phyloP scores from a whole-genome alignment of 2,113 vertebrate genomes.

The Triplophysa dalaica region DNA sequence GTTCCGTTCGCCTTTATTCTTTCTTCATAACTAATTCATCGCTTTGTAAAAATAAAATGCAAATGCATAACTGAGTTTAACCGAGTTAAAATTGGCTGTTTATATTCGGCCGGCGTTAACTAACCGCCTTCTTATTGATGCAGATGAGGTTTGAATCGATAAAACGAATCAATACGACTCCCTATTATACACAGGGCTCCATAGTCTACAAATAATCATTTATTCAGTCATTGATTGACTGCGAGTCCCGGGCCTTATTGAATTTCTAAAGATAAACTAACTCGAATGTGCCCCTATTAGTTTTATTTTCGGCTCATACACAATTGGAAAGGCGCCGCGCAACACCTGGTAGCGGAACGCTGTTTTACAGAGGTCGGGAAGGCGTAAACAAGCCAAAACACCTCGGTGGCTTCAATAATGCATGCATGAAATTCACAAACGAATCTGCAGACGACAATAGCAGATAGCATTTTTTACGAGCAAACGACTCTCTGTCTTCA shows the following conservation, averaged over 20 bases:
- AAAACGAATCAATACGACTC: slow-evolving; percentile 65
- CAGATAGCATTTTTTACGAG: slow-evolving; percentile 64
- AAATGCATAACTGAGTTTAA: background rate
- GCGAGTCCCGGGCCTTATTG: slow-evolving; percentile 54
- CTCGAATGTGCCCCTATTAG: slow-evolving; percentile 4
- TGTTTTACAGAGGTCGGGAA: slow-evolving; percentile 8
- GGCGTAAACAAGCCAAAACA: slow-evolving; percentile 37
- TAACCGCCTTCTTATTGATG: slow-evolving; percentile 60
- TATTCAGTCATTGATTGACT: slow-evolving; percentile 75
- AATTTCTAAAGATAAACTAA: slow-evolving; percentile 66
- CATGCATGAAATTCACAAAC: slow-evolving; percentile 35
- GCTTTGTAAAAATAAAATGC: background rate
- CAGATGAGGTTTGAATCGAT: slow-evolving; percentile 69
- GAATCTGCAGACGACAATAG: slow-evolving; percentile 29
- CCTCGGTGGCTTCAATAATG: slow-evolving; percentile 34
- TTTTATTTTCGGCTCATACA: slow-evolving; percentile 2
- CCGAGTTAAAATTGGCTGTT: slow-evolving; percentile 48
- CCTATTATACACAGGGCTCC: slow-evolving; percentile 60
- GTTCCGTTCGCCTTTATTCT: background rate
- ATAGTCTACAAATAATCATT: slow-evolving; percentile 72
- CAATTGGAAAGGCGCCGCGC: background rate
- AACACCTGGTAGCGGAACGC: slow-evolving; percentile 13
- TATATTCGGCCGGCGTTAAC: slow-evolving; percentile 61
- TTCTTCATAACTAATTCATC: background rate
- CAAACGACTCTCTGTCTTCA: slow-evolving; percentile 72